Evolutionary conservation across 1,140 invertebrate genomes (phyloP).

Genomic region (Bilobella aurantiaca): DNA sequence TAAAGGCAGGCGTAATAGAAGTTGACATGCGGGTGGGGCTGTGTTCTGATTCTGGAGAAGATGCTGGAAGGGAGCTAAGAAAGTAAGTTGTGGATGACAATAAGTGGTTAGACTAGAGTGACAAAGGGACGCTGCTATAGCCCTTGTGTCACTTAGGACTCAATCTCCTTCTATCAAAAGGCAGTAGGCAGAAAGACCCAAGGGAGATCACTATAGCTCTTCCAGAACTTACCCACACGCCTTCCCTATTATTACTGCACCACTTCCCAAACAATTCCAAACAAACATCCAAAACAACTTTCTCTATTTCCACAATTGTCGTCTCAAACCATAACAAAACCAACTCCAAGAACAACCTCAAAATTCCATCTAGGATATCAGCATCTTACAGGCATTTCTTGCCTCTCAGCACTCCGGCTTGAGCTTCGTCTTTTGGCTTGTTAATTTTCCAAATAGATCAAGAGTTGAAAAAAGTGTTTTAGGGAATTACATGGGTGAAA

Average conservation of each 20-base stretch:
- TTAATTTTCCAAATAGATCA: too few species aligned
- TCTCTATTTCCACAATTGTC: too few species aligned
- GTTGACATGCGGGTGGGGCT: slow-evolving; percentile 16
- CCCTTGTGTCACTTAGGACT: slow-evolving; percentile 28
- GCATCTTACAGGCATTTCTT: too few species aligned
- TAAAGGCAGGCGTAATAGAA: slow-evolving; percentile 14
- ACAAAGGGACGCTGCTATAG: slow-evolving; percentile 15
- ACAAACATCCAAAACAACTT: too few species aligned
- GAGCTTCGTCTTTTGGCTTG: too few species aligned
- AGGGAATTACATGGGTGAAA: not conserved
- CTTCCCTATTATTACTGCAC: slow-evolving; percentile 31
- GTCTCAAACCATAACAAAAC: too few species aligned
- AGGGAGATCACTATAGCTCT: slow-evolving; percentile 29
- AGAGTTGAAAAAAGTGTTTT: too few species aligned
- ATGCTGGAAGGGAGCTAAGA: too few species aligned
- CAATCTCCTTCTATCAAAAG: slow-evolving; percentile 35
- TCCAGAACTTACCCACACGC: not conserved
- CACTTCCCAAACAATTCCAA: not conserved
- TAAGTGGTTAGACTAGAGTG: slow-evolving; percentile 10
- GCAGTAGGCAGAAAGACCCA: slow-evolving; percentile 21
- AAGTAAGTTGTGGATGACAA: slow-evolving; percentile 24
- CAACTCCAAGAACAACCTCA: too few species aligned
- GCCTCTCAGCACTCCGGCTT: too few species aligned
- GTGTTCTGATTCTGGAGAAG: not conserved
- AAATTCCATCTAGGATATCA: too few species aligned